These are phyloP conservation scores for Eudemis profundana DNA, from an alignment of 2,888 invertebrate species.

Conservation along the genomic window DNA sequence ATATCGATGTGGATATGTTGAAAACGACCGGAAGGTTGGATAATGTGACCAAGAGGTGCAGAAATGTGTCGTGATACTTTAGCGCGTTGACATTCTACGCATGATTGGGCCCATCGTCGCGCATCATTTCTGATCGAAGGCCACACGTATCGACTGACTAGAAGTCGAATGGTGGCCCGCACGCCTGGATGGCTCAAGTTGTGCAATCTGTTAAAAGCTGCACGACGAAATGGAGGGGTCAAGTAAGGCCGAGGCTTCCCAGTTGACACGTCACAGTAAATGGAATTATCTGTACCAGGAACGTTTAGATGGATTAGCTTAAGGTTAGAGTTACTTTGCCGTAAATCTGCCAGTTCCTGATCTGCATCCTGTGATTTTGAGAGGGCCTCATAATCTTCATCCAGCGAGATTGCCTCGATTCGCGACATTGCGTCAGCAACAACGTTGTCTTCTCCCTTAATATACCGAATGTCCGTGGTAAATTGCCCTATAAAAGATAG, in stretches of 20 bases:
- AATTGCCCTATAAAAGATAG: conserved; percentile 48
- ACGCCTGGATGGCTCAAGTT: conserved; percentile 48
- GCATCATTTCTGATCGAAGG: conserved; percentile 56
- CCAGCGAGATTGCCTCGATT: neutral
- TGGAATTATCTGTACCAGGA: conserved; percentile 20
- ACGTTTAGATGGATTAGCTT: neutral
- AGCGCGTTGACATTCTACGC: conserved; percentile 56
- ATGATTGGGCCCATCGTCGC: conserved; percentile 53
- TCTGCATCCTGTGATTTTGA: neutral
- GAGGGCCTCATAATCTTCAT: neutral
- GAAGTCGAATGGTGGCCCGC: conserved; percentile 44
- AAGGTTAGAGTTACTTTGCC: neutral
- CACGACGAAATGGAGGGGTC: conserved; percentile 31
- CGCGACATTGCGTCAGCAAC: conserved; percentile 7
- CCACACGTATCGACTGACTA: conserved; percentile 61
- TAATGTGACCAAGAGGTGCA: conserved; percentile 43
- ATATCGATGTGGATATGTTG: conserved; percentile 62
- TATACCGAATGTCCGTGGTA: conserved; percentile 48
- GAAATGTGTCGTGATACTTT: conserved; percentile 46
- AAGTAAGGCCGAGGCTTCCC: conserved; percentile 45
- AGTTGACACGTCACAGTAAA: conserved; percentile 45
- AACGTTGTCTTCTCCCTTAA: conserved; percentile 13
- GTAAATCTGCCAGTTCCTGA: neutral
- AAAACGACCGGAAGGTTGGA: conserved; percentile 43
- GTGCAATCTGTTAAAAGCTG: conserved; percentile 43